These are phyloP conservation scores for Orthochromis indermauri DNA, from an alignment of 2,113 vertebrate species.

Conservation along the genomic window DNA sequence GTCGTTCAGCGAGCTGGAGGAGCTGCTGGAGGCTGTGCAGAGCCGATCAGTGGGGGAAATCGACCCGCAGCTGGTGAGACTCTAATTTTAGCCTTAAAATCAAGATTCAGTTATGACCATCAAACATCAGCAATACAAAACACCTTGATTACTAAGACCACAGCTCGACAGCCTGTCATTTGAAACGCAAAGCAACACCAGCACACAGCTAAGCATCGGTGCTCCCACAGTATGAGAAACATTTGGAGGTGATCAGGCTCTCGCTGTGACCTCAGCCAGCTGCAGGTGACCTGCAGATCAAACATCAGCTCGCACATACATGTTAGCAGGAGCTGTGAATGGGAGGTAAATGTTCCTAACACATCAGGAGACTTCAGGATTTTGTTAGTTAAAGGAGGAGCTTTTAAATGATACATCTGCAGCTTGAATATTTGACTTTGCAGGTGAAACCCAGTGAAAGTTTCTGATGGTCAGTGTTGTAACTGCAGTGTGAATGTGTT, in stretches of 20 bases:
- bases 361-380: neutral
- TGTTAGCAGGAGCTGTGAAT: neutral
- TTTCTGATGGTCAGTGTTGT: neutral
- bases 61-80: conserved; percentile 89
- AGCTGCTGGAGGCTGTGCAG: conserved; percentile 88
- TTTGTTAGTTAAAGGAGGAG: neutral
- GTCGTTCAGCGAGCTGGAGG: conserved; percentile 86
- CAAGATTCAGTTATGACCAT: neutral
- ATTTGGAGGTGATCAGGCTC: neutral
- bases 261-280: neutral
- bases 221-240: neutral
- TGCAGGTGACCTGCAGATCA: neutral
- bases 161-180: neutral
- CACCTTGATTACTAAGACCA: neutral
- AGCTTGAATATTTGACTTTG: neutral
- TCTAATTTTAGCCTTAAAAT: accelerated
- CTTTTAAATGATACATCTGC: neutral
- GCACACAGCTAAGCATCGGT: neutral
- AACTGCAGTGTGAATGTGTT: neutral
- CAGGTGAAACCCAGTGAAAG: neutral
- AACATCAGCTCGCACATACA: neutral
- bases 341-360: neutral
- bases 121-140: neutral
- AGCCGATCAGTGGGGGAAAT: conserved; percentile 89
- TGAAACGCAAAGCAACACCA: neutral